These are phyloP conservation scores for Emmelina monodactyla DNA, from an alignment of 2,888 invertebrate species.

Conservation along the genomic window DNA sequence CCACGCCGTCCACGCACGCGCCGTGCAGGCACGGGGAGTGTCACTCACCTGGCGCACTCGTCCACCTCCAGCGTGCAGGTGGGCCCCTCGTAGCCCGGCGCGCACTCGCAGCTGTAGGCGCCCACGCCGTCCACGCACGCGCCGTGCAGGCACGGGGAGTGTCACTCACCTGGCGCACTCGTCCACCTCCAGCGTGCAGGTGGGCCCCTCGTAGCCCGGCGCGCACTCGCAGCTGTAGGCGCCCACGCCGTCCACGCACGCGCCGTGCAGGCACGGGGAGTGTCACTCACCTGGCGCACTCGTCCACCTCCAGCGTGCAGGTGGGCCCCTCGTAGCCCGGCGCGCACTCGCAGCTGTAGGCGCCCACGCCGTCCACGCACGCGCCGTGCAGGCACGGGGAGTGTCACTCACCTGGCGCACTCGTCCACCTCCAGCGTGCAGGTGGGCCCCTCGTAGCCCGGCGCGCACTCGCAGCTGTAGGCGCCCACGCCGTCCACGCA, in stretches of 20 bases:
- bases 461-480: conserved; percentile 76
- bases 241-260: conserved; percentile 66
- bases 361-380: conserved; percentile 66
- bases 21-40: neutral
- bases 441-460: conserved; percentile 75
- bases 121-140: conserved; percentile 67
- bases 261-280: conserved; percentile 26
- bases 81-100: conserved; percentile 76
- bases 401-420: conserved; percentile 58
- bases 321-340: conserved; percentile 77
- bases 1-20: conserved; percentile 21
- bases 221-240: conserved; percentile 75
- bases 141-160: conserved; percentile 21
- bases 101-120: conserved; percentile 74
- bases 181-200: conserved; percentile 76
- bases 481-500: conserved; percentile 67
- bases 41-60: conserved; percentile 68
- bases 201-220: conserved; percentile 75
- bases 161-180: conserved; percentile 68
- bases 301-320: conserved; percentile 77
- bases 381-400: conserved; percentile 29
- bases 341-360: conserved; percentile 74
- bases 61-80: conserved; percentile 77
- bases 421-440: conserved; percentile 80
- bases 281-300: conserved; percentile 64